Evolutionary conservation across 2,113 vertebrate genomes (phyloP).

Genomic region (Hypocryptadius cinnamomeus): DNA sequence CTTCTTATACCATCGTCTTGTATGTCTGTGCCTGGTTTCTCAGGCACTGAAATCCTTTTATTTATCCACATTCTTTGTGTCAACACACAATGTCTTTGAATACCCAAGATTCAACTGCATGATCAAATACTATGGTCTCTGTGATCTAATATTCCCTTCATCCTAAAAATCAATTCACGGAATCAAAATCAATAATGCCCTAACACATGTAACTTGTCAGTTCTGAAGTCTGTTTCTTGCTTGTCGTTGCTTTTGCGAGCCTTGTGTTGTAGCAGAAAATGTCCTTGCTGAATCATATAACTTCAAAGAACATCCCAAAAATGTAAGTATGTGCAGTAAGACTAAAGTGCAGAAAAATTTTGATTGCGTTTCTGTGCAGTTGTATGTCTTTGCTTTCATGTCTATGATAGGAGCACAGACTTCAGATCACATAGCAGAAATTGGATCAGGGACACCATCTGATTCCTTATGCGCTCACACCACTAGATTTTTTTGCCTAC

Average conservation of each 20-base stretch:
- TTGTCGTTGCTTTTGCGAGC: neutral
- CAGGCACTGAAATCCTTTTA: neutral
- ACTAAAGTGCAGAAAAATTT: neutral
- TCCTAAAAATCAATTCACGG: neutral
- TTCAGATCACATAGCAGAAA: neutral
- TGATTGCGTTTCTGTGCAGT: neutral
- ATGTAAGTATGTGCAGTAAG: neutral
- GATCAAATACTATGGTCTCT: neutral
- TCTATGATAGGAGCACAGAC: neutral
- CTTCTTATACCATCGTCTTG: neutral
- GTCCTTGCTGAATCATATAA: neutral
- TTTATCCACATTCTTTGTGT: neutral
- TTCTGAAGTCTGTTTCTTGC: neutral
- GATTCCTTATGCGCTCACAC: neutral
- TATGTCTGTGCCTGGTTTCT: neutral
- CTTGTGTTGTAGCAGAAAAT: neutral
- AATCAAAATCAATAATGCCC: neutral
- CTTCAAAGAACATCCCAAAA: neutral
- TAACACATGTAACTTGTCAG: neutral
- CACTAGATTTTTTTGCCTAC: neutral
- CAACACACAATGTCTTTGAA: neutral
- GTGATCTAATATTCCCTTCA: constrained; percentile 29
- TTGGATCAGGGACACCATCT: neutral
- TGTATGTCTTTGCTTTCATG: neutral
- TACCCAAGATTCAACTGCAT: neutral